Evolutionary conservation across 2,113 vertebrate genomes (phyloP).

Genomic region (Aleadryas rufinucha): DNA sequence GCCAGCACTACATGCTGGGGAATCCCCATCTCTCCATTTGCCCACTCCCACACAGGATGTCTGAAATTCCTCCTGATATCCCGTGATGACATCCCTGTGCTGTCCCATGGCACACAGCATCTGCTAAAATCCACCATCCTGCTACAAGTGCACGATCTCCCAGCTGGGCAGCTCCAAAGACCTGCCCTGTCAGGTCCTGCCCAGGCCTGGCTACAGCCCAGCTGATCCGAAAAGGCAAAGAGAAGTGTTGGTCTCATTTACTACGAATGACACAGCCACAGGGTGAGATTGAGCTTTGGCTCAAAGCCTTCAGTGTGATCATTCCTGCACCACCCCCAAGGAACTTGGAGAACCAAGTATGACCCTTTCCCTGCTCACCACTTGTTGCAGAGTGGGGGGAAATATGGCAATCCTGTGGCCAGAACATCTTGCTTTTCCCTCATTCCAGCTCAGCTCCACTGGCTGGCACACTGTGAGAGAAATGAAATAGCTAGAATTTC

Average conservation of each 20-base stretch:
- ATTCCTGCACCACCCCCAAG: neutral
- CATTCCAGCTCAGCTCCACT: neutral
- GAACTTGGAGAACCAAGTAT: neutral
- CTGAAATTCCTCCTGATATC: neutral
- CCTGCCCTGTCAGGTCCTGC: neutral
- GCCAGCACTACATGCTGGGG: neutral
- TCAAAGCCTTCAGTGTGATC: neutral
- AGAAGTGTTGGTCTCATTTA: neutral
- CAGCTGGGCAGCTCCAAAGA: neutral
- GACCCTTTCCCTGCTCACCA: neutral
- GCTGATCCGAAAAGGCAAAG: neutral
- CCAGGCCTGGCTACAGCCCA: neutral
- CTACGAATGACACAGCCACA: neutral
- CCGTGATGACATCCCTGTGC: neutral
- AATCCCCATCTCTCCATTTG: neutral
- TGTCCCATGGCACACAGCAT: neutral
- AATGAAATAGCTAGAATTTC: neutral
- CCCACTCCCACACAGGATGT: neutral
- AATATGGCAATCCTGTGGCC: neutral
- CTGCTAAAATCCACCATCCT: neutral
- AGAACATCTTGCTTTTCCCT: neutral
- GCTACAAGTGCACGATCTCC: neutral
- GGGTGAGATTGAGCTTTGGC: neutral
- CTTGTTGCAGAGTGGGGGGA: neutral
- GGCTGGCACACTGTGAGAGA: neutral